Evolutionary conservation across 2,113 vertebrate species (phyloP), one percentile per base, ranked within the genome.

Genomic region (Callocephalon fimbriatum): DNA sequence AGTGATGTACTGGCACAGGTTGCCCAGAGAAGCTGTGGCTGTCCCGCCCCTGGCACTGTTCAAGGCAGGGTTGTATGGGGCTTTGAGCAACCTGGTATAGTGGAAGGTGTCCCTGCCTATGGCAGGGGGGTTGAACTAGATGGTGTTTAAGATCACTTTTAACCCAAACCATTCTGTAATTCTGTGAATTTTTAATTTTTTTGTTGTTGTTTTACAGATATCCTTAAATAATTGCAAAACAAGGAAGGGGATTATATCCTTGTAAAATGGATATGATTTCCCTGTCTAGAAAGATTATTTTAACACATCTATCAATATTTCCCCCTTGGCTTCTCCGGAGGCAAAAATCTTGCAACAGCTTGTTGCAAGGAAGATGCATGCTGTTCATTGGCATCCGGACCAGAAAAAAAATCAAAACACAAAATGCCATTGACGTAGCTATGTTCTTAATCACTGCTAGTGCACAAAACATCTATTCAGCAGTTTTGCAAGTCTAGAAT

Each of bases 371-470:
- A 96, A 95, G 93, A 90, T 95, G 78, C 96, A 93, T 97, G 96
- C 97, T 97, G 97, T 96, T 97, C 95, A 32, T 83, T 98, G 97
- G 96, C 98, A 98, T 93, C 89, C 89, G 6, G 79, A 92, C 37
- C 93, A 95, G 93, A 56, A 88, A 90, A 88, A 90, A 97, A 92
- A 95, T 97, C 85, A 93, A 92, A 95, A 90, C 91, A 96, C 91
- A 95, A 96, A 97, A 97, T 97, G 91, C 93, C 94, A 87, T 95
- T 97, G 98, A 97, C 93, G 51, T 78, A 93, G 87, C 95, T 92
- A 0, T 95, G 94, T 88, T 97, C 96, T 96, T 97, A 93, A 95
- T 97, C 94, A 62, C 66, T 93, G 79, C 78, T 90, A 78, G 73
- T 68, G 86, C 91, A 92, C 90, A 90, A 97, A 98, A 92, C 71